A percentile compares a stretch with the other conserved stretches of the same genome.
Evolutionary conservation across 2,888 invertebrate species (phyloP).

Genomic region (Iselma pallidipennis): DNA sequence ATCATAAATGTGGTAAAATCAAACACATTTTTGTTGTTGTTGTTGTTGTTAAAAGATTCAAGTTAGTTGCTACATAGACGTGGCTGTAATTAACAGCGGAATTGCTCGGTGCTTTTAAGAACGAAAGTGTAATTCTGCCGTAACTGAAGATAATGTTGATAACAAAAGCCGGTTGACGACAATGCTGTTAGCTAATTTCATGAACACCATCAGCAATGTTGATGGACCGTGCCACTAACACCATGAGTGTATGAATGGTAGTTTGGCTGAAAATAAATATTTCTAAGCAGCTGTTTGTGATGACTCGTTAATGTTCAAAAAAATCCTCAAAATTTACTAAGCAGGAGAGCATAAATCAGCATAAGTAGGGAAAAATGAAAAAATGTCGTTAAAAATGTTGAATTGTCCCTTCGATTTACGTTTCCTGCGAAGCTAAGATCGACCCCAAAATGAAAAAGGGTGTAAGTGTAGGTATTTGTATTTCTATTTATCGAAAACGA

Average conservation of each 20-base stretch:
- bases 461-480: too few relatives aligned
- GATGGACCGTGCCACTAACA: too few relatives aligned
- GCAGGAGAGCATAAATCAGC: too few relatives aligned
- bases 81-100: slow-evolving; percentile 14
- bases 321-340: too few relatives aligned
- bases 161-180: slow-evolving; percentile 10
- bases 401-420: too few relatives aligned
- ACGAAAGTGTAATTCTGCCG: slow-evolving; percentile 15
- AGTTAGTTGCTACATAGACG: background rate
- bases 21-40: background rate
- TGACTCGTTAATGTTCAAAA: too few relatives aligned
- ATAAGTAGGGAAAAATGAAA: slow-evolving; percentile 3
- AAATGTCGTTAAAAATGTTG: background rate
- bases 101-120: slow-evolving; percentile 20
- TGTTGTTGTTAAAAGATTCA: background rate
- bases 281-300: too few relatives aligned
- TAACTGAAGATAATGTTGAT: slow-evolving; percentile 21
- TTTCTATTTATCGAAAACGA: background rate
- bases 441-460: too few relatives aligned
- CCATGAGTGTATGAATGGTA: too few relatives aligned
- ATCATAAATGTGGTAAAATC: background rate
- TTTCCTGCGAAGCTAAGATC: too few relatives aligned
- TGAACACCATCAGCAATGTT: slow-evolving; percentile 16
- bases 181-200: slow-evolving; percentile 12
- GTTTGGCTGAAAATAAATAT: too few relatives aligned